Evolutionary conservation across 1,140 invertebrate species (phyloP), one percentile per base, ranked within the genome.

Genomic region (Sarcophaga peregrina): DNA sequence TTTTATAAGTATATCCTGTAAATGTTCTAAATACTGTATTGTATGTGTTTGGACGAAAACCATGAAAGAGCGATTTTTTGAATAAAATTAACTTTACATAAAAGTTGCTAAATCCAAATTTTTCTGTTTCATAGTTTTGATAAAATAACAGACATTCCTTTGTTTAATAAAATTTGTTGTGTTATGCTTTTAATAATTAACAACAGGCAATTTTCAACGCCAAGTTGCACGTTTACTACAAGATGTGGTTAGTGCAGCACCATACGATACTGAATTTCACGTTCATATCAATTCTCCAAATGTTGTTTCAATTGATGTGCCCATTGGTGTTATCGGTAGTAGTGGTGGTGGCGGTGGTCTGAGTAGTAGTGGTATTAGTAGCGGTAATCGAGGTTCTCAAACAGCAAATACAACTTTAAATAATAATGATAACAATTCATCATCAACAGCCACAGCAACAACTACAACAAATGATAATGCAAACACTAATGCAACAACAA

Each of bases 191-290:
- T 68, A 20, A 68, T 68, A 25, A 68, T 68, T 25, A 68, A 68
- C 15, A 45, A 11, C 45, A 90, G 89, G 83, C 76, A 85, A 89
- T 85, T 85, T 85, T 8, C 90, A 91, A 74, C 81, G 86, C 54
- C 90, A 88, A 46, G 87, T 90, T 83, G 88, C 88, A 3, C 87
- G 93, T 68, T 90, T 95, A 3, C 92, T 95, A 85, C 93, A 94
- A 81, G 92, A 93, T n/a, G 92, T 93, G 47, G 90, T 91, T 3
- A 88, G 87, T 80, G 85, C 85, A n/a, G 86, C 86, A 25, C 85
- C 83, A 45, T 80, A 82, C 3, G 85, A 89, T 84, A 82, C 84
- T 13, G 87, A 90, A 81, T 82, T 87, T 48, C 89, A 87, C 83
- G 84, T 88, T 58, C 87, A 90, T 48, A 87, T 90, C 46, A 85